Conservation (phyloP, 1,140 invertebrate genomes). For the Colletes gigas region DNA sequence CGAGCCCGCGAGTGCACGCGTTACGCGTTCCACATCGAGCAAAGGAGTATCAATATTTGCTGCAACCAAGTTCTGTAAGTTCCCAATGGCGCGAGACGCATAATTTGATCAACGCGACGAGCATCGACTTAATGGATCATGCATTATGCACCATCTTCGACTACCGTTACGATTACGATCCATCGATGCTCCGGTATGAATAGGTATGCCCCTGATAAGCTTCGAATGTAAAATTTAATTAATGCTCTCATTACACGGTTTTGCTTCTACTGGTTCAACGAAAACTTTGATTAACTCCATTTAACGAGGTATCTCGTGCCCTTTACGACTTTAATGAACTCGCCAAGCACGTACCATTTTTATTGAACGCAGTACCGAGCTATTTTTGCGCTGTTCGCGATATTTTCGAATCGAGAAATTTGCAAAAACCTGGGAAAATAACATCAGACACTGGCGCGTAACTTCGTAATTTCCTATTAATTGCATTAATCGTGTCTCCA, state of each 20-base stretch:
- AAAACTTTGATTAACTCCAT: constrained; percentile 15
- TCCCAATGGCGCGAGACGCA: not conserved
- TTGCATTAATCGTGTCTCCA: no score
- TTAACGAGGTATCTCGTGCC: not conserved
- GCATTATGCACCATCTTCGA: constrained; percentile 1
- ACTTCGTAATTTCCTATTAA: no score
- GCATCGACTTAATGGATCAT: not conserved
- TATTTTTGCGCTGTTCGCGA: no score
- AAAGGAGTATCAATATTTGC: not conserved
- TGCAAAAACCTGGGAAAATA: no score
- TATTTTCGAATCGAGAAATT: no score
- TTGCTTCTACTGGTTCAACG: not conserved
- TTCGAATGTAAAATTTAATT: constrained; percentile 20
- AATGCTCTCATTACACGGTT: constrained; percentile 5
- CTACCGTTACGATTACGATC: not conserved
- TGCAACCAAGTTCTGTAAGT: not conserved
- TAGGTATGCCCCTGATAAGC: not conserved
- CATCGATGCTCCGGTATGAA: not conserved
- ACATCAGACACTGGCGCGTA: no score
- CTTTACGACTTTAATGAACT: not conserved
- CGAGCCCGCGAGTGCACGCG: no score
- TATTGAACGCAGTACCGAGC: not conserved
- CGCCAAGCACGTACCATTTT: not conserved
- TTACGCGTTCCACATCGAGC: not conserved
- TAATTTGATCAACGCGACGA: no score